A percentile compares a stretch with the other conserved stretches of the same genome.
Evolutionary conservation across 1,140 invertebrate species (phyloP).

Genomic region (Drosophila melanica): DNA sequence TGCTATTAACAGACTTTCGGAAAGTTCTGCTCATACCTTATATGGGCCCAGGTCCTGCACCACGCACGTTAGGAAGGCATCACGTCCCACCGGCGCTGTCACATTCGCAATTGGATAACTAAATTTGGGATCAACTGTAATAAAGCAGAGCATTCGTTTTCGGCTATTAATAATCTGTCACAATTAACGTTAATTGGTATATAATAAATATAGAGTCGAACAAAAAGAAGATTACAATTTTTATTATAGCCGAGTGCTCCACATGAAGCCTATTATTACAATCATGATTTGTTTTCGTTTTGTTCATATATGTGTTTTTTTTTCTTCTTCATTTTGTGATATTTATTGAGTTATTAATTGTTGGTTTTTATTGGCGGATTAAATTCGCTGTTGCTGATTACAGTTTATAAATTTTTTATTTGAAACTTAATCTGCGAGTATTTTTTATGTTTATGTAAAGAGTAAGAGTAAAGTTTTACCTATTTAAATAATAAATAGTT

Average conservation of each 20-base stretch:
- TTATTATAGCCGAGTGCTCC: slow-evolving; percentile 1
- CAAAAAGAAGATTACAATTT: background rate
- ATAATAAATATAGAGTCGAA: slow-evolving; percentile 26
- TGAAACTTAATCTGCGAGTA: background rate
- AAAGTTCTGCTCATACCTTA: slow-evolving; percentile 87
- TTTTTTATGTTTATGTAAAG: background rate
- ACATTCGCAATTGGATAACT: slow-evolving; percentile 92
- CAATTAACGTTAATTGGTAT: slow-evolving; percentile 41
- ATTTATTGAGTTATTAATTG: slow-evolving; percentile 7
- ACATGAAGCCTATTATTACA: slow-evolving; percentile 1
- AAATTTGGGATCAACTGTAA: slow-evolving; percentile 91
- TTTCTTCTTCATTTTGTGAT: background rate
- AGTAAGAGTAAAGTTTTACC: no score
- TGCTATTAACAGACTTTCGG: slow-evolving; percentile 36
- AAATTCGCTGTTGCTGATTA: background rate
- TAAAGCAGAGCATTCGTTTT: slow-evolving; percentile 64
- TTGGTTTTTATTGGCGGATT: background rate
- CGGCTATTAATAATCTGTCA: slow-evolving; percentile 30
- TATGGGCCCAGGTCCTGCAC: slow-evolving; percentile 92
- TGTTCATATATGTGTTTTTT: no score
- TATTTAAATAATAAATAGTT: no score
- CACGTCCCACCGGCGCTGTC: slow-evolving; percentile 92
- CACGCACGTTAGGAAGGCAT: slow-evolving; percentile 92
- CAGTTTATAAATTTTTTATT: background rate
- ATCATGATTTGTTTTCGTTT: slow-evolving; percentile 11